These are phyloP conservation scores for Solenopsis fugax DNA, from an alignment of 1,140 invertebrate genomes.

Conservation along the genomic window DNA sequence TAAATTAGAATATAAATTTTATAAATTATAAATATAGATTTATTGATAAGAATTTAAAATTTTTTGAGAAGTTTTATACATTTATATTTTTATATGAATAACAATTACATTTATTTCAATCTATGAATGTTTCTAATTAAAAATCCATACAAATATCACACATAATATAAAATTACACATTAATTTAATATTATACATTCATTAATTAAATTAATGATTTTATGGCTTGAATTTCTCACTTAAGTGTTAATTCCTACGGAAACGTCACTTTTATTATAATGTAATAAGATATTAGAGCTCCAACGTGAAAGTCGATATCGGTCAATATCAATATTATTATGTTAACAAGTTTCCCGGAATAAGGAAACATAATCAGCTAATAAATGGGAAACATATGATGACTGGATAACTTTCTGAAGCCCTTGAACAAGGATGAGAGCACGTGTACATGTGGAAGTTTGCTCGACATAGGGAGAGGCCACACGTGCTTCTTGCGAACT, in stretches of 20 bases:
- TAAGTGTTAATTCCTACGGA: neutral
- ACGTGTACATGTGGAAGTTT: neutral
- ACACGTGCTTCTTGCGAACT: neutral
- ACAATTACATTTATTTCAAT: neutral
- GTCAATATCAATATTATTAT: neutral
- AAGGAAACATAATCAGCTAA: neutral
- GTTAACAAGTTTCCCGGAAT: neutral
- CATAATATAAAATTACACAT: neutral
- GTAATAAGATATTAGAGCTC: neutral
- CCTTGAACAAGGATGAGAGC: neutral
- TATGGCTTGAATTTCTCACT: neutral
- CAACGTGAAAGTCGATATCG: neutral
- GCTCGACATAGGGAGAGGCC: neutral
- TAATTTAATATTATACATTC: neutral
- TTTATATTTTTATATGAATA: neutral
- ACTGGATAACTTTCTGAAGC: neutral
- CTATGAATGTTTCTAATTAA: neutral
- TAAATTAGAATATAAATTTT: neutral
- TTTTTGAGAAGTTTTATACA: neutral
- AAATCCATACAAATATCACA: neutral
- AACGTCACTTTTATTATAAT: neutral
- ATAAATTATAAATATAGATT: neutral
- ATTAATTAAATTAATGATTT: slow-evolving; percentile 19
- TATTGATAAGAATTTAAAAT: slow-evolving; percentile 1
- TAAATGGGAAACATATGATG: neutral